Conservation (phyloP, 2,797 vertebrate genomes). For the Tokudaia muenninki region DNA sequence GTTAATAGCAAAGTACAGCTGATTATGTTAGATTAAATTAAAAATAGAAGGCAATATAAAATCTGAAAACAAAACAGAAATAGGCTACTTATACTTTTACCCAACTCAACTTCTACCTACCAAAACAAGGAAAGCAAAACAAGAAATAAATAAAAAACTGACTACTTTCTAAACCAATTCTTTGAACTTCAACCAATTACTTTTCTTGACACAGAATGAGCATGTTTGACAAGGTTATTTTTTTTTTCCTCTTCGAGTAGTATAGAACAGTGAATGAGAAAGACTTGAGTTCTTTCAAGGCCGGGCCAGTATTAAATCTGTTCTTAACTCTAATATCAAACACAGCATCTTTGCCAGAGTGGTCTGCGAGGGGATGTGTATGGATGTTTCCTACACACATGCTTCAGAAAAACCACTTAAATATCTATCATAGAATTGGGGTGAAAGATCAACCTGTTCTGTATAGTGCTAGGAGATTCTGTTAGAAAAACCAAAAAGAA, state of each 20-base stretch:
- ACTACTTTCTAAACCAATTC: slow-evolving; percentile 73
- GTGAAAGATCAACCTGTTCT: slow-evolving; percentile 19
- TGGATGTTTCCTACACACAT: neutral
- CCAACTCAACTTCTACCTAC: slow-evolving; percentile 83
- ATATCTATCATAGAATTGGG: neutral
- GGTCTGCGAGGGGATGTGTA: neutral
- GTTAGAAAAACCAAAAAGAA: slow-evolving; percentile 30
- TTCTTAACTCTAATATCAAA: neutral
- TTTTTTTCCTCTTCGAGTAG: slow-evolving; percentile 17
- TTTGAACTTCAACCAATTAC: slow-evolving; percentile 74
- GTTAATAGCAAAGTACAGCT: slow-evolving; percentile 91
- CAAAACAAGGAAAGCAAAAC: slow-evolving; percentile 56
- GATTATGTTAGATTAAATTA: slow-evolving; percentile 91
- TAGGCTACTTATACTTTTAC: slow-evolving; percentile 86
- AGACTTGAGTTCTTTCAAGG: slow-evolving; percentile 52
- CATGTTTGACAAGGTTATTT: slow-evolving; percentile 50
- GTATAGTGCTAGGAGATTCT: slow-evolving; percentile 61
- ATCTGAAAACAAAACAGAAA: slow-evolving; percentile 87
- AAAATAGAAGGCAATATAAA: slow-evolving; percentile 89
- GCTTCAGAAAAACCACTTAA: slow-evolving; percentile 28
- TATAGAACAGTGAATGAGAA: slow-evolving; percentile 17
- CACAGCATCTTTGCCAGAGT: slow-evolving; percentile 7
- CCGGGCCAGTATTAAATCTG: neutral
- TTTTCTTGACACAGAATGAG: slow-evolving; percentile 40
- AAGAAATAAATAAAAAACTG: slow-evolving; percentile 34